Percentiles rank a stretch among this genome's conserved stretches.
Conservation (phyloP, 1,140 invertebrate genomes). For the Bombus cullumanus region DNA sequence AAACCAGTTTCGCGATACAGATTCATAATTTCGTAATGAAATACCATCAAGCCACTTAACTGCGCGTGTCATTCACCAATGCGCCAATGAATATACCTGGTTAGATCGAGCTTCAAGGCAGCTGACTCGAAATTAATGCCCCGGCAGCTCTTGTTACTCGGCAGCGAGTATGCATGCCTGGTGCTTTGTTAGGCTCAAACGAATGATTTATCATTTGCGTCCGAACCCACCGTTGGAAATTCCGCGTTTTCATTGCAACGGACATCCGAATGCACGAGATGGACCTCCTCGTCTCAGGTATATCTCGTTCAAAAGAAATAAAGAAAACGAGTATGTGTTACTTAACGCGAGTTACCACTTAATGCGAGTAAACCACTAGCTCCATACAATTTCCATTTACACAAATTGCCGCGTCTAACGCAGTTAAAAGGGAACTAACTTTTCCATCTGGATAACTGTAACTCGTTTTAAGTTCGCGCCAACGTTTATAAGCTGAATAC, state of each 20-base stretch:
- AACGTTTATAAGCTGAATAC: not conserved
- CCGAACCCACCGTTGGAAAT: not conserved
- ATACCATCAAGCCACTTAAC: slow-evolving; percentile 25
- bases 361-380: not conserved
- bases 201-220: slow-evolving; percentile 56
- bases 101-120: slow-evolving; percentile 40
- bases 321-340: not conserved
- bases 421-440: not conserved
- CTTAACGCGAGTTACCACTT: not conserved
- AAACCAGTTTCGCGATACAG: not conserved
- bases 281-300: not conserved
- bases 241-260: not conserved
- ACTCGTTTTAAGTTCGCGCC: not conserved
- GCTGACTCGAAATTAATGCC: slow-evolving; percentile 45
- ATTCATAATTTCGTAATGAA: slow-evolving; percentile 39
- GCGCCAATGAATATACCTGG: slow-evolving; percentile 2
- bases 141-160: not conserved
- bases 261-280: not conserved
- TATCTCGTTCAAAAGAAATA: not conserved
- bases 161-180: not conserved
- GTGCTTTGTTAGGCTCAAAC: slow-evolving; percentile 19
- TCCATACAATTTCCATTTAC: not conserved
- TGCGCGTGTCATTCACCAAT: slow-evolving; percentile 17
- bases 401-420: not conserved
- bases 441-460: not conserved